Base-by-base conservation (phyloP, 1,140 invertebrate species). In the Procambarus virginalis region DNA sequence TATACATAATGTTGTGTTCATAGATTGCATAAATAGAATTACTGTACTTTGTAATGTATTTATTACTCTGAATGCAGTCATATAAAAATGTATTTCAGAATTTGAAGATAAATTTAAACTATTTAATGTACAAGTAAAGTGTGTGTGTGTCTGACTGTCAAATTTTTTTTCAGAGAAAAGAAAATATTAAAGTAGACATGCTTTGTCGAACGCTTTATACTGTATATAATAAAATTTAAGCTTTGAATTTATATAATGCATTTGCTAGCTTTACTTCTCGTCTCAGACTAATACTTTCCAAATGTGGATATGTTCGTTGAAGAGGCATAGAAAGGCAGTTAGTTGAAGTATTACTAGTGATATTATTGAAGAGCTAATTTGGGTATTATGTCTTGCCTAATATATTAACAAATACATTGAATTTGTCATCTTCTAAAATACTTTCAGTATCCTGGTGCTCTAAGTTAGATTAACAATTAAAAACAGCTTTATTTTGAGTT, bases 71-170 rank as follows among this genome's bases (percentile, higher is more conserved):
- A 73, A 34, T 3, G n/a, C n/a, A 73, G n/a, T 20, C 68, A n/a
- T 82, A 82, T 68, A 60, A 60, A 60, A 60, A 82, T 82, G 80
- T 46, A 55, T 34, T 82, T 82, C 58, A 82, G 58, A 82, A 20
- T 82, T 14, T 2, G 22, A 73, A 68, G 34, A 82, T 68, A 46
- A 82, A 68, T 20, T 64, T 82, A 22, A 68, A 20, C 58, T 82
- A 82, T 68, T 46, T 68, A 68, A 68, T 60, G 58, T 82, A 55
- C 58, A 82, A 45, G 68, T 82, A 46, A 55, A 34, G 3, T 82
- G 58, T 82, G 3, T 82, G 58, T 82, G 80, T 82, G 80, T 82
- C 34, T 82, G 80, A 68, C 45, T 34, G 51, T 81, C 20, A 60
- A 60, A 34, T 34, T 55, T 81, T 55, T 60, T 55, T 22, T 10